These are phyloP conservation scores for Zalophus californianus DNA, from an alignment of 2,797 vertebrate species.

Conservation along the genomic window DNA sequence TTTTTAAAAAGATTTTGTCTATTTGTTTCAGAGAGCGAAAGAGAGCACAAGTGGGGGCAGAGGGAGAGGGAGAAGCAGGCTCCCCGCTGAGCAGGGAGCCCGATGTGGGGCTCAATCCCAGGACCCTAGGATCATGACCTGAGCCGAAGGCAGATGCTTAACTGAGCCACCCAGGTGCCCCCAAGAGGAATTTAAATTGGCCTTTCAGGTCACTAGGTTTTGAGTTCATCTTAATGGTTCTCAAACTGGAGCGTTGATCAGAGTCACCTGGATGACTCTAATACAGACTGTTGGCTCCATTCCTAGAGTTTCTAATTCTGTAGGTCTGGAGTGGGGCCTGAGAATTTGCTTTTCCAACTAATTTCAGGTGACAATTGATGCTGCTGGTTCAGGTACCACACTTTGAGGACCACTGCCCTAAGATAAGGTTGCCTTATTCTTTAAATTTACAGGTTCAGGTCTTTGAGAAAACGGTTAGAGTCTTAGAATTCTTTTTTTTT, in stretches of 20 bases:
- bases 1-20: background rate
- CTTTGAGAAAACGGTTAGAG: slow-evolving; percentile 27
- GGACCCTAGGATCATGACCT: too few species aligned
- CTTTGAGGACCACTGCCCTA: background rate
- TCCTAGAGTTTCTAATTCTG: background rate
- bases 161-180: background rate
- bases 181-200: background rate
- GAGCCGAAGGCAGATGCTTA: background rate
- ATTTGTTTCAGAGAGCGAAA: background rate
- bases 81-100: background rate
- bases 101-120: background rate
- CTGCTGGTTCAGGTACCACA: background rate
- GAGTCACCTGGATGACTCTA: background rate
- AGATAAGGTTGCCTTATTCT: background rate
- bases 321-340: background rate
- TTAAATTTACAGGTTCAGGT: background rate
- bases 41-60: background rate
- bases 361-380: background rate
- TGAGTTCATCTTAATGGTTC: slow-evolving; percentile 31
- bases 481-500: slow-evolving; percentile 25
- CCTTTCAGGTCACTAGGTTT: background rate
- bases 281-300: background rate
- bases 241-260: background rate
- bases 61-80: too few species aligned
- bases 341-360: background rate